A percentile compares a stretch with the other conserved stretches of the same genome.
These are phyloP conservation scores for Apteryx owenii DNA, from an alignment of 2,113 vertebrate species.

Conservation along the genomic window DNA sequence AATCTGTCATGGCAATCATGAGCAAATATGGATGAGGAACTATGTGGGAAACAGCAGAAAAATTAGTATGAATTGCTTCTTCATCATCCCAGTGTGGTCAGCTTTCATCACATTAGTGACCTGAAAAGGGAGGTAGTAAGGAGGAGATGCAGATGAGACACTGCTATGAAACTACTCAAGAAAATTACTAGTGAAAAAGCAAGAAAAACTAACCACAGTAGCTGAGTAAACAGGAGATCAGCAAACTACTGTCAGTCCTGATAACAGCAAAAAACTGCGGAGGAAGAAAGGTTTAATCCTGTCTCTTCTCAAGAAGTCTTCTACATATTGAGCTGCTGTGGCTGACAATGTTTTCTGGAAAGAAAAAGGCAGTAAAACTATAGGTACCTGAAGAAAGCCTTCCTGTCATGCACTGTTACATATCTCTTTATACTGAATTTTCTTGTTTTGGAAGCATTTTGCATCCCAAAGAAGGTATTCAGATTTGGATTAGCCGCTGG, in stretches of 20 bases:
- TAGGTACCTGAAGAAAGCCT: not conserved
- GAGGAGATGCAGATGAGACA: not conserved
- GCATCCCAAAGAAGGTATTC: not conserved
- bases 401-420: not conserved
- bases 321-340: not conserved
- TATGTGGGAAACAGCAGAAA: not conserved
- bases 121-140: not conserved
- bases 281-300: not conserved
- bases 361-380: not conserved
- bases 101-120: not conserved
- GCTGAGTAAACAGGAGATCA: not conserved
- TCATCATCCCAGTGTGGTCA: not conserved
- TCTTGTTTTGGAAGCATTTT: not conserved
- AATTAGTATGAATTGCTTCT: not conserved
- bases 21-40: not conserved
- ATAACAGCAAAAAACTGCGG: not conserved
- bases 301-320: not conserved
- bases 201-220: not conserved
- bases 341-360: not conserved
- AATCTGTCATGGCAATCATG: not conserved
- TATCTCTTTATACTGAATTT: not conserved
- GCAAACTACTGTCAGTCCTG: not conserved
- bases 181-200: not conserved
- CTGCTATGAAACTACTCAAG: not conserved
- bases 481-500: not conserved